Evolutionary conservation across 92 coral and sea anemone species (phyloP), one percentile per base, ranked within the genome.

Genomic region (Phenganax stokvisi): DNA sequence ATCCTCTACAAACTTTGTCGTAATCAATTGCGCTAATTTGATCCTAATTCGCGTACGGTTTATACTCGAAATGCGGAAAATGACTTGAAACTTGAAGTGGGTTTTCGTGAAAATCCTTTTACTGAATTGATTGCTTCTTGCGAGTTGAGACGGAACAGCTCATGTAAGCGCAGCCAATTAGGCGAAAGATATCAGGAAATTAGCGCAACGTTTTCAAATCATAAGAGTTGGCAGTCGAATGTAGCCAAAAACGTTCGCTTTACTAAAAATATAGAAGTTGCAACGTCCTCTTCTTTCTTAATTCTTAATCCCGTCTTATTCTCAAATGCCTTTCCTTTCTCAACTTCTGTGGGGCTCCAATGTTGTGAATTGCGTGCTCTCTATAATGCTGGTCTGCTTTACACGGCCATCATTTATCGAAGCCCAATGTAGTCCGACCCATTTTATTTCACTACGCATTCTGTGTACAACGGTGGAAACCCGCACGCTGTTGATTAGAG

Each of bases 51-150:
- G 51, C 10, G 16, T 74, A 17, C 30, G 17, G 44, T 27, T 28
- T 76, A 76, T 76, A 56, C 54, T 57, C 69, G 71, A 59, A 31
- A 8, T 54, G 29, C 81, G 69, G 80, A 76, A 76, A 64, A 52
- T 69, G 27, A 29, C 81, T 76, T 59, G 70, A 76, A 54, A 57
- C n/a, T 76, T 54, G 67, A 76, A 64, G 64, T 61, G 69, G 51
- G 30, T 20, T 76, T 27, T 0, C 15, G 29, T 58, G 2, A 29
- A 54, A 74, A 53, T 56, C 52, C 80, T 76, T 17, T 47, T 27
- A 5, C 47, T 57, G 68, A 20, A 47, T 76, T 57, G 54, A 74
- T 74, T 56, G 52, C 80, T 31, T 28, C 28, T 56, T n/a, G 81
- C 30, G 51, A 51, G 20, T 28, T 11, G 47, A 11, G 53, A 76